phyloP scores from a whole-genome alignment of 2,113 vertebrate genomes.

The Columba janthina region DNA sequence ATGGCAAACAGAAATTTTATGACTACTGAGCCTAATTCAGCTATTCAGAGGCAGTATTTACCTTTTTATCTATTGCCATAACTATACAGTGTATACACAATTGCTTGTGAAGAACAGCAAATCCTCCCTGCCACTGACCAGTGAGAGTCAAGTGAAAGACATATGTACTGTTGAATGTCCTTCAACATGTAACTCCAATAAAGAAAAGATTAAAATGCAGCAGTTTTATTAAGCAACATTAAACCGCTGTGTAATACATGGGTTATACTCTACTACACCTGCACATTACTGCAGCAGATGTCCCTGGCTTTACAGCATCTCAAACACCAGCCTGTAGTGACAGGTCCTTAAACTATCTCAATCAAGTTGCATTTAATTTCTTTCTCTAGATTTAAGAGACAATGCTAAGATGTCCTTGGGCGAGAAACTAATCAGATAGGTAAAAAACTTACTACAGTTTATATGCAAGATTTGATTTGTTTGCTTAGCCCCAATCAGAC shows the following conservation, averaged over 20 bases:
- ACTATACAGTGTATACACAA: accelerated
- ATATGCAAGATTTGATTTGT: neutral
- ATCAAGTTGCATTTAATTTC: neutral
- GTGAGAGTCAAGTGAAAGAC: neutral
- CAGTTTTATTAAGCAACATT: neutral
- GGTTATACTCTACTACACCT: neutral
- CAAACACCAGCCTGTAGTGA: neutral
- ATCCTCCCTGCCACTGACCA: neutral
- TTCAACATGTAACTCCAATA: neutral
- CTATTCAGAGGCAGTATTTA: neutral
- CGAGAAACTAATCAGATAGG: neutral
- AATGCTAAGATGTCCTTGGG: neutral
- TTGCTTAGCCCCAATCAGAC: neutral
- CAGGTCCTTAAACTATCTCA: slow-evolving; percentile 1
- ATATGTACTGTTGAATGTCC: neutral
- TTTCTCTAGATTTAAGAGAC: neutral
- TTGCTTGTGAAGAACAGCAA: neutral
- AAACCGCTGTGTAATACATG: neutral
- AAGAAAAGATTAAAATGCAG: neutral
- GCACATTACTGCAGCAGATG: neutral
- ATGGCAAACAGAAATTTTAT: neutral
- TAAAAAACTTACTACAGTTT: neutral
- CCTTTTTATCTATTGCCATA: neutral
- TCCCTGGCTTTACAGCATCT: neutral
- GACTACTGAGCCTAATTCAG: neutral